Conservation (phyloP, 2,113 vertebrate species). For the Channa argus region DNA sequence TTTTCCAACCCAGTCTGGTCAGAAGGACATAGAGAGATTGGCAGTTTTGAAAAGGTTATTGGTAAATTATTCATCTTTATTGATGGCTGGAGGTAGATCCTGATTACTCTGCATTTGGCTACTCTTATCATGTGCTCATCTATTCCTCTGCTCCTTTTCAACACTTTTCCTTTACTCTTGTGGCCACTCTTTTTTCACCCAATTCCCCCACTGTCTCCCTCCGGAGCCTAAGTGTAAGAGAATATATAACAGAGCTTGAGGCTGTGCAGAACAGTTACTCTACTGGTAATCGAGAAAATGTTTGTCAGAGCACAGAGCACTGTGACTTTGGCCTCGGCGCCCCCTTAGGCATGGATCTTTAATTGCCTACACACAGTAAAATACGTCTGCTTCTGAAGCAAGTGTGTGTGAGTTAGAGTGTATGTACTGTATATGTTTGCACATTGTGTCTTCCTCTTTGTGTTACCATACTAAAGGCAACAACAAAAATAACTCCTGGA, state of each 20-base stretch:
- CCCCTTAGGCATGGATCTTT: slow-evolving; percentile 59
- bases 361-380: slow-evolving; percentile 60
- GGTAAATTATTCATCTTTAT: slow-evolving; percentile 53
- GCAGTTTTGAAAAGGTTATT: slow-evolving; percentile 15
- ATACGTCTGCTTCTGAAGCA: slow-evolving; percentile 16
- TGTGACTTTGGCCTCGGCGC: slow-evolving; percentile 55
- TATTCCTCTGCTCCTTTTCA: slow-evolving; percentile 28
- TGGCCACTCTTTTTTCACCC: slow-evolving; percentile 28
- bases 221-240: slow-evolving; percentile 53
- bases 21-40: neutral
- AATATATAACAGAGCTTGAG: slow-evolving; percentile 57
- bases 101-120: slow-evolving; percentile 29
- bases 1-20: slow-evolving; percentile 13
- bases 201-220: slow-evolving; percentile 4
- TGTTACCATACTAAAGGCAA: slow-evolving; percentile 10
- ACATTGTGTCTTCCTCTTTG: slow-evolving; percentile 29
- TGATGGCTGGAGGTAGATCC: slow-evolving; percentile 27
- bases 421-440: neutral
- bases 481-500: slow-evolving; percentile 27
- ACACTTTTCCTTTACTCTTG: neutral
- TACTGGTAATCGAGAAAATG: slow-evolving; percentile 69
- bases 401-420: slow-evolving; percentile 11
- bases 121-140: slow-evolving; percentile 21
- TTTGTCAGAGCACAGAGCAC: slow-evolving; percentile 62
- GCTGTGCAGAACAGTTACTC: slow-evolving; percentile 59